Evolutionary conservation across 1,140 invertebrate species (phyloP).

Genomic region (Leguminivora glycinivorella): DNA sequence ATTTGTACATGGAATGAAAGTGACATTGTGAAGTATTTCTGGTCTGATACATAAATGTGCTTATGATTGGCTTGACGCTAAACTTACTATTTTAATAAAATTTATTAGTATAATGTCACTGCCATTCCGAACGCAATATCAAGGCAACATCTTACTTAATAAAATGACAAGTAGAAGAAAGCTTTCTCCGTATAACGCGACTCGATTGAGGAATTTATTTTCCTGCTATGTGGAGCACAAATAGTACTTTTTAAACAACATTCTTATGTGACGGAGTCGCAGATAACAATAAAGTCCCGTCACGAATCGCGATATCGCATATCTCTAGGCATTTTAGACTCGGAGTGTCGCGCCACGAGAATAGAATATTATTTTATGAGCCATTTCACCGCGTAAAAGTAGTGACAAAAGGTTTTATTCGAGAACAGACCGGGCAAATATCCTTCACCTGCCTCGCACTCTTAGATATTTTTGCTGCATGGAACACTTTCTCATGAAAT

Average conservation of each 20-base stretch:
- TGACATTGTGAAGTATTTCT: neutral
- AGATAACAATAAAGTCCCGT: slow-evolving; percentile 44
- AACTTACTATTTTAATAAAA: neutral
- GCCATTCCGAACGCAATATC: neutral
- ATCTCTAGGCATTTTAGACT: slow-evolving; percentile 41
- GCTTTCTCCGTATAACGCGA: slow-evolving; percentile 15
- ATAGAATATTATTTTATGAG: slow-evolving; percentile 45
- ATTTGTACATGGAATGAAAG: neutral
- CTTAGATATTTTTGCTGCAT: slow-evolving; percentile 27
- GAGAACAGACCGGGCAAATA: slow-evolving; percentile 43
- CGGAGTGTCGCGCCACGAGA: slow-evolving; percentile 42
- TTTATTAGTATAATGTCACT: neutral
- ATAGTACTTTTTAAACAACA: slow-evolving; percentile 19
- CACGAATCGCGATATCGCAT: slow-evolving; percentile 40
- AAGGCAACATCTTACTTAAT: neutral
- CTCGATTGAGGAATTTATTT: slow-evolving; percentile 25
- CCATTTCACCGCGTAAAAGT: slow-evolving; percentile 39
- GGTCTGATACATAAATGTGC: neutral
- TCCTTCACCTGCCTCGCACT: slow-evolving; percentile 32
- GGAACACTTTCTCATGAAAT: neutral
- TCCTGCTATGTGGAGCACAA: slow-evolving; percentile 12
- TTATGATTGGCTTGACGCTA: neutral
- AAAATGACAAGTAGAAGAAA: slow-evolving; percentile 19
- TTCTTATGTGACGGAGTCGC: slow-evolving; percentile 33
- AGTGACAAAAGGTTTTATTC: slow-evolving; percentile 45